Evolutionary conservation across 2,888 invertebrate species (phyloP), one percentile per base, ranked within the genome.

Genomic region (Heliconius cydno): DNA sequence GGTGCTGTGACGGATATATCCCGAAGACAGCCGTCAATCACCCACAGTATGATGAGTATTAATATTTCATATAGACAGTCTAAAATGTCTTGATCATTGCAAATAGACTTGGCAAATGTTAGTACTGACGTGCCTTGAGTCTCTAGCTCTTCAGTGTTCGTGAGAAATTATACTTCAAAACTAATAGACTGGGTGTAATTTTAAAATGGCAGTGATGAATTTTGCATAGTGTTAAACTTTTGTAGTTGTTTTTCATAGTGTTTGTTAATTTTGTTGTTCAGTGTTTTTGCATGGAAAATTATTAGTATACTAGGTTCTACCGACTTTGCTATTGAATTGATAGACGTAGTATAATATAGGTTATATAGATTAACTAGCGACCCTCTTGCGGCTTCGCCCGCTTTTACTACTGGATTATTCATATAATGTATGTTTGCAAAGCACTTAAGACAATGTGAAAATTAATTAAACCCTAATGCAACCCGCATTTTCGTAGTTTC

Each of bases 11-110:
- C 94, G 94, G 93, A 94, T 94, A 93, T 92, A 93, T 94, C 92
- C 94, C 89, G 90, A 88, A 93, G 93, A 93, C 93, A 92, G 89
- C 91, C 93, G 95, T 94, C 94, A 94, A 93, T 94, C 94, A 94
- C 88, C 87, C 87, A 88, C 86, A 90, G 89, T 93, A 94, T 94
- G 94, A 94, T 94, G 94, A 91, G 92, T 92, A 93, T 92, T 93
- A 92, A 92, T 93, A 93, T 92, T 92, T 92, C 92, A 92, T 86
- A 85, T 82, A 87, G 86, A 84, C 81, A 85, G 88, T 81, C 80
- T 84, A 85, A 84, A 81, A 82, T 81, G 85, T 88, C 87, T 91
- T 91, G 90, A 85, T 90, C 81, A 72, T 82, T 81, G 81, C 76
- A 80, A 83, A 83, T 83, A 79, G 81, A 82, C 79, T 78, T 78